Evolutionary conservation across 2,113 vertebrate species (phyloP).

Genomic region (Archocentrus centrarchus): DNA sequence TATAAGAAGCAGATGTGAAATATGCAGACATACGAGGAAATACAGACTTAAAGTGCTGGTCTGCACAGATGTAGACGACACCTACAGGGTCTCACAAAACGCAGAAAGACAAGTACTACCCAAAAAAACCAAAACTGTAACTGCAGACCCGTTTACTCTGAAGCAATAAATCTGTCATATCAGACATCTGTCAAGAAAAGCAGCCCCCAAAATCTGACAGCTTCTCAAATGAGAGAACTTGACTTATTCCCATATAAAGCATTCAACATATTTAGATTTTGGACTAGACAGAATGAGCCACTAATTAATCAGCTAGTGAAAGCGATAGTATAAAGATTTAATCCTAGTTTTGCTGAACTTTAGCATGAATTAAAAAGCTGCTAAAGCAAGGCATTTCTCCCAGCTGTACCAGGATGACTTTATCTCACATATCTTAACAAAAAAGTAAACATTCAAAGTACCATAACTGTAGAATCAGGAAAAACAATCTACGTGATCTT

Average conservation of each 20-base stretch:
- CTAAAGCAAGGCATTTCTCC: not conserved
- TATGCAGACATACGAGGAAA: constrained; percentile 62
- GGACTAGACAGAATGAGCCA: not conserved
- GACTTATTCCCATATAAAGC: not conserved
- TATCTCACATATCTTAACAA: not conserved
- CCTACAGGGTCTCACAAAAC: not conserved
- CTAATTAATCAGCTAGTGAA: not conserved
- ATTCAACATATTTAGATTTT: not conserved
- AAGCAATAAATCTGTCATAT: not conserved
- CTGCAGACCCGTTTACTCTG: not conserved
- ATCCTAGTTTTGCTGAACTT: not conserved
- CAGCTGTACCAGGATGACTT: fast-evolving
- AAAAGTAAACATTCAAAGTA: not conserved
- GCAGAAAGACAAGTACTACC: not conserved
- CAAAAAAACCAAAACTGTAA: not conserved
- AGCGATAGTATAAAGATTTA: not conserved
- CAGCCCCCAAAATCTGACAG: not conserved
- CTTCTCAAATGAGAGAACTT: fast-evolving
- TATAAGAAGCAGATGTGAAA: constrained; percentile 77
- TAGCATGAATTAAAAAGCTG: not conserved
- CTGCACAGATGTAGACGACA: constrained; percentile 5
- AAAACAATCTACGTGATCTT: not conserved
- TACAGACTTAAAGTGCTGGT: constrained; percentile 21
- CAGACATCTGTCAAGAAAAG: not conserved
- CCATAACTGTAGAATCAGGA: not conserved